Percentiles rank a stretch among this genome's conserved stretches.
phyloP scores from a whole-genome alignment of 2,113 vertebrate genomes.

The Lamprologus callipterus region DNA sequence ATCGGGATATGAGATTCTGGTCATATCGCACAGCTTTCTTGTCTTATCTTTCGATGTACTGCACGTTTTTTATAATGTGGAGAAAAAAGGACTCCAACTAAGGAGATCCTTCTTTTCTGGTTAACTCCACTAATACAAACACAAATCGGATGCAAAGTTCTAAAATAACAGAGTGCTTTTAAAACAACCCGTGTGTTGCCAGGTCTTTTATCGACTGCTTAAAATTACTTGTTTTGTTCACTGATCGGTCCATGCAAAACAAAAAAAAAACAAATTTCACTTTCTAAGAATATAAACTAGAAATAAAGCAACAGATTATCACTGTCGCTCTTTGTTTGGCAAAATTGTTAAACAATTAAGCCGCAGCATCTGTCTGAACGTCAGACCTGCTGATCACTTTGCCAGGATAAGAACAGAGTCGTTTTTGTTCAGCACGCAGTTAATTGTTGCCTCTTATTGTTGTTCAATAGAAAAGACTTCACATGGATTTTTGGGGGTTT shows the following conservation, averaged over 20 bases:
- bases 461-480: neutral
- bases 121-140: neutral
- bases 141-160: neutral
- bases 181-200: neutral
- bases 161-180: neutral
- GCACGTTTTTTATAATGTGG: neutral
- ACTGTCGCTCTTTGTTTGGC: neutral
- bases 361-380: neutral
- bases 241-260: neutral
- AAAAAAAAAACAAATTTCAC: accelerated
- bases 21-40: neutral
- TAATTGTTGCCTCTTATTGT: neutral
- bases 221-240: neutral
- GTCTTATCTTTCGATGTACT: neutral
- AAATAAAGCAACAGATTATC: neutral
- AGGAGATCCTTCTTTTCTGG: neutral
- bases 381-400: neutral
- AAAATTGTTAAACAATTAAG: neutral
- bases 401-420: neutral
- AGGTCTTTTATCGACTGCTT: neutral
- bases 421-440: neutral
- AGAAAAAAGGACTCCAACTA: neutral
- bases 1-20: neutral
- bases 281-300: neutral
- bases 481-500: neutral